Evolutionary conservation across 2,113 vertebrate genomes (phyloP).

Genomic region (Girardinichthys multiradiatus): DNA sequence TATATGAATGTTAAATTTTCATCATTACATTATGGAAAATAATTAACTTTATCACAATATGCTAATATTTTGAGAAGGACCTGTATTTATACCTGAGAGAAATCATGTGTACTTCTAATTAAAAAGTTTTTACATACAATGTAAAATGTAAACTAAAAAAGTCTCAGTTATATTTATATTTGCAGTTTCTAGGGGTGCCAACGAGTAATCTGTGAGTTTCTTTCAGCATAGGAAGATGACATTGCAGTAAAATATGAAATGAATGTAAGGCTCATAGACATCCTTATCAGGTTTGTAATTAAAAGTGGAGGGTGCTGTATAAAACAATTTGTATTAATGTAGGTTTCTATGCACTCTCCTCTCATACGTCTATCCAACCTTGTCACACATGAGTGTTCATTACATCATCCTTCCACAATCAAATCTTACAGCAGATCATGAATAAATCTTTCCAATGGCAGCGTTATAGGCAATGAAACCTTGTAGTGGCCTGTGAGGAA

Average conservation of each 20-base stretch:
- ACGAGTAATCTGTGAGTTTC: no score
- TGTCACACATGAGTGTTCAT: not conserved
- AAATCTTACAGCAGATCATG: not conserved
- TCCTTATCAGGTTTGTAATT: no score
- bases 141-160: not conserved
- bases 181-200: no score
- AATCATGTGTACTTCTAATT: not conserved
- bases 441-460: not conserved
- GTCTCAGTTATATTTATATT: not conserved
- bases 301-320: not conserved
- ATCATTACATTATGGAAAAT: no score
- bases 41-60: no score
- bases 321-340: not conserved
- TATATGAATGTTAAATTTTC: no score
- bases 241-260: no score
- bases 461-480: not conserved
- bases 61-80: no score
- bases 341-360: not conserved
- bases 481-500: not conserved
- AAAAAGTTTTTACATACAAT: not conserved
- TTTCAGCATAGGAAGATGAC: not conserved
- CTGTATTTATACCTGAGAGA: not conserved
- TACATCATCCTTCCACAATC: not conserved
- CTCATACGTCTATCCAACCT: not conserved
- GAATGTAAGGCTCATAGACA: not conserved